Base-by-base conservation (phyloP, 2,888 invertebrate species). In the Phyto melanocephala region DNA sequence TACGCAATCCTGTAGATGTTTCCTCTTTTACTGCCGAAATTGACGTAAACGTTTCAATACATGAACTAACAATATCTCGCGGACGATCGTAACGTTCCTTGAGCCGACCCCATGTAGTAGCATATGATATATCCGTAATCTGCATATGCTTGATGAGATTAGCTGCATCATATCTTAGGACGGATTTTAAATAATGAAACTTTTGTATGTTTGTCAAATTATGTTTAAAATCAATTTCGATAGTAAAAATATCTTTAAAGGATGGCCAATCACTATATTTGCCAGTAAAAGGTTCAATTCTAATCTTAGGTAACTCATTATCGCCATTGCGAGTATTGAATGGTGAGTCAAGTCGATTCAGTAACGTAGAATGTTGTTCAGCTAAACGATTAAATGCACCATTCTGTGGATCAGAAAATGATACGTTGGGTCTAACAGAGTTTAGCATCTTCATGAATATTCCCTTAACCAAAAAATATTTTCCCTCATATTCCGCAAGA, bases 31-130 rank as follows among this genome's bases (percentile, higher is more conserved):
- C 4, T 20, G 28, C 10, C 2, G 63, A 33, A 28, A 75, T 13
- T 1, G 28, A 11, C 63, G 65, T 65, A 40, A 74, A 74, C 2
- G 45, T 42, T 13, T 74, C 52, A 33, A 74, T 74, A 63, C 63
- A 63, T 1, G 63, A 52, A 54, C 63, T 50, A 1, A 74, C 74
- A 4, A 74, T 42, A 8, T 63, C 42, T 1, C 33, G 50, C 6
- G 71, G 71, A 1, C 60, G 60, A 37, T 71, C 71, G 20, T 22
- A 71, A 8, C 52, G 54, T 7, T 56, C 47, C n/a, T 56, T 65
- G 33, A 75, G 47, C 1, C 63, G 42, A 35, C 65, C 54, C 74
- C 72, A 65, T 33, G 56, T 56, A 8, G 65, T 65, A 11, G 17
- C 4, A 35, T 65, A 65, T 10, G 42, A 54, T 1, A 11, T 11